Evolutionary conservation across 2,797 vertebrate species (phyloP).

Genomic region (Bucorvus abyssinicus): DNA sequence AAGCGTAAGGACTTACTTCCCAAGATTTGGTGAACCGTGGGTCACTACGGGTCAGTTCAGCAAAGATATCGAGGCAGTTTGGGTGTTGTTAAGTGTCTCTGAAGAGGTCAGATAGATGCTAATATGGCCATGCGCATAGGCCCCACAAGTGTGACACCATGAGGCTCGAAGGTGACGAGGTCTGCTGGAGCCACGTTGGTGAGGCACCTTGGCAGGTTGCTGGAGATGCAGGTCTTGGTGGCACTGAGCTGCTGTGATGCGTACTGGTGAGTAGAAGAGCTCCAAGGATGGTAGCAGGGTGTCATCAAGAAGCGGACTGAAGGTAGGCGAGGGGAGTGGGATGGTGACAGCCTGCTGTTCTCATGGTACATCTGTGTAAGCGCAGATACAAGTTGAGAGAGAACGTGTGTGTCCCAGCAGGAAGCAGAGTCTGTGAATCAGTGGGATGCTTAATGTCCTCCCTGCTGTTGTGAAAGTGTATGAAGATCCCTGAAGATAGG

Average conservation of each 20-base stretch:
- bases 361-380: not conserved
- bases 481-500: slow-evolving; percentile 58
- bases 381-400: not conserved
- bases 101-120: not conserved
- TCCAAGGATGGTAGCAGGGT: not conserved
- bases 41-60: not conserved
- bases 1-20: not conserved
- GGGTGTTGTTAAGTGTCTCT: not conserved
- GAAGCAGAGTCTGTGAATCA: slow-evolving; percentile 3
- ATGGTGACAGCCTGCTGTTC: not conserved
- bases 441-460: not conserved
- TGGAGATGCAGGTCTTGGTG: not conserved
- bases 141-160: not conserved
- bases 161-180: not conserved
- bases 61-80: not conserved
- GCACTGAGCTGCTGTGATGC: not conserved
- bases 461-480: not conserved
- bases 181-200: not conserved
- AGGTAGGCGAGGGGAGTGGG: not conserved
- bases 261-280: not conserved
- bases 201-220: not conserved
- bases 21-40: not conserved
- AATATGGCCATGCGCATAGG: not conserved
- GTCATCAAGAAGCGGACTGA: not conserved
- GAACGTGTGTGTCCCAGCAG: not conserved